Evolutionary conservation across 2,113 vertebrate species (phyloP).

Genomic region (Lagenorhynchus albirostris): DNA sequence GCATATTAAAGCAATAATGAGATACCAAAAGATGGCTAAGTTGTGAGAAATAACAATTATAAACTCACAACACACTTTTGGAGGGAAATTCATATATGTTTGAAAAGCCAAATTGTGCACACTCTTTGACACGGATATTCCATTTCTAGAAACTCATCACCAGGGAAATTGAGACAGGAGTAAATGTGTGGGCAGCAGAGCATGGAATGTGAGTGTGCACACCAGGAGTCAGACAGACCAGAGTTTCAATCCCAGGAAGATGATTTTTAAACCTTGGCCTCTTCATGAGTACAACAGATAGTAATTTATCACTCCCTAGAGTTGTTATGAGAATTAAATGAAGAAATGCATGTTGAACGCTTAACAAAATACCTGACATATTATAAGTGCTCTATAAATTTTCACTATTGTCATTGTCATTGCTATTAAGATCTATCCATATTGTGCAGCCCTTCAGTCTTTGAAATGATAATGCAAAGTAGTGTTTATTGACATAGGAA

Average conservation of each 20-base stretch:
- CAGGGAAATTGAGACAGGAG: not conserved
- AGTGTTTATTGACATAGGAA: not conserved
- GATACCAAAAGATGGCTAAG: not conserved
- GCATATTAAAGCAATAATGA: not conserved
- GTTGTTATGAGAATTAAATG: not conserved
- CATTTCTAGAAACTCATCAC: not conserved
- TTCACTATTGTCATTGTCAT: not conserved
- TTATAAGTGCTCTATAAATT: not conserved
- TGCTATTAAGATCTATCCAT: not conserved
- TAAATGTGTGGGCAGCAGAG: not conserved
- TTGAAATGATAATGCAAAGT: not conserved
- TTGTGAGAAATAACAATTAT: not conserved
- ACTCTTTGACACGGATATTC: not conserved
- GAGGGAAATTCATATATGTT: not conserved
- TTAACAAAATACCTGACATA: not conserved
- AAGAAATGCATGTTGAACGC: not conserved
- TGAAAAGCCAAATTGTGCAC: not conserved
- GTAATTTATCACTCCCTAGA: not conserved
- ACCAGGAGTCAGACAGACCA: too few relatives aligned
- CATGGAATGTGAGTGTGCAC: accelerated
- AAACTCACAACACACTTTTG: not conserved
- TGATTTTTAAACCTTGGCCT: not conserved
- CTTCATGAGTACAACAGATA: not conserved
- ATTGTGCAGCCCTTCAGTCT: not conserved
- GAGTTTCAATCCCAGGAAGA: not conserved